Conservation (phyloP, 2,888 invertebrate genomes). For the Apamea anceps region DNA sequence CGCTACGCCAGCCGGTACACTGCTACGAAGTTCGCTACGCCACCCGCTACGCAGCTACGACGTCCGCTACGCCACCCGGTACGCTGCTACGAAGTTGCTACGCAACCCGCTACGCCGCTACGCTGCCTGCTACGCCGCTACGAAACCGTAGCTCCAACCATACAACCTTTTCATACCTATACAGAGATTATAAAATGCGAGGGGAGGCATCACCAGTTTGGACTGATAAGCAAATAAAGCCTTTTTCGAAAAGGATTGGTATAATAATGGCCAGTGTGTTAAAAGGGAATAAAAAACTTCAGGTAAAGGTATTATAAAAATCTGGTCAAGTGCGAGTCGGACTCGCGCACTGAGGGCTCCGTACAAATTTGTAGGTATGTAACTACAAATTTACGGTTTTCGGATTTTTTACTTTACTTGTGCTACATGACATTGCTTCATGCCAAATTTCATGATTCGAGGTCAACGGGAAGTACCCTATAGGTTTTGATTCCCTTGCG, state of each 20-base stretch:
- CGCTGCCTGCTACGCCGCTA: conserved; percentile 30
- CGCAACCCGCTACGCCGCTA: conserved; percentile 6
- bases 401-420: no score
- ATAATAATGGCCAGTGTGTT: conserved; percentile 16
- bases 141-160: conserved; percentile 12
- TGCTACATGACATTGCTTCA: no score
- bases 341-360: no score
- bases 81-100: not conserved
- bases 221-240: conserved; percentile 54
- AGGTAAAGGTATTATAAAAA: not conserved
- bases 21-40: not conserved
- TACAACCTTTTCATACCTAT: conserved; percentile 14
- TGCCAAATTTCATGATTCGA: no score
- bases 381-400: no score
- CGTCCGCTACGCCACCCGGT: not conserved
- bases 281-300: conserved; percentile 7
- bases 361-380: no score
- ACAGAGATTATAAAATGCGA: conserved; percentile 48
- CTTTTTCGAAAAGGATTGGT: conserved; percentile 34
- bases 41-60: not conserved
- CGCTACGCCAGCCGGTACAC: not conserved
- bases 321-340: no score
- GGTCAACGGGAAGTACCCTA: no score
- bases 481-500: no score
- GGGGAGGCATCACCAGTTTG: conserved; percentile 26